Conservation (phyloP, 2,113 vertebrate species). For the Prochilodus magdalenae region DNA sequence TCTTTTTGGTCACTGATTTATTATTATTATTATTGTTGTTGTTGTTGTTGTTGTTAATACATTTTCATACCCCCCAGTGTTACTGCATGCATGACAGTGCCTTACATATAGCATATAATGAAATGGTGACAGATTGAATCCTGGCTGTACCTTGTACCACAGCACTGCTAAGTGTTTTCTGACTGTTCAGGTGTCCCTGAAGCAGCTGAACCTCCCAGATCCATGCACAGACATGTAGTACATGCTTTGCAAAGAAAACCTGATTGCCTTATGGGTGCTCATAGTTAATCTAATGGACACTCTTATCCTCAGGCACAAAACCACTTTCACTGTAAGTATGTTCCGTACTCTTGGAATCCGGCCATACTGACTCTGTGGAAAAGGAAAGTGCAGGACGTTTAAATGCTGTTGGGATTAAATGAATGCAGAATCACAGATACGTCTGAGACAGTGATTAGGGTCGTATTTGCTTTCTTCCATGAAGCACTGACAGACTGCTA, state of each 20-base stretch:
- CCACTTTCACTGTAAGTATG: neutral
- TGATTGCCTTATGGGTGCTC: neutral
- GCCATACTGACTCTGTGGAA: neutral
- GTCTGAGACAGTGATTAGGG: neutral
- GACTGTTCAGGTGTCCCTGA: neutral
- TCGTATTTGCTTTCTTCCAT: neutral
- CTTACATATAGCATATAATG: neutral
- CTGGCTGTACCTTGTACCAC: neutral
- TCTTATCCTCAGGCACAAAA: slow-evolving; percentile 3
- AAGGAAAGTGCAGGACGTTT: neutral
- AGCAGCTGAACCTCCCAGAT: neutral
- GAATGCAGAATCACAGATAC: neutral
- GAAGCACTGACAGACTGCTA: neutral
- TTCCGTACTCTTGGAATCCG: neutral
- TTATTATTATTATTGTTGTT: no score
- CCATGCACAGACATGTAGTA: neutral
- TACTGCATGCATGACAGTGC: neutral
- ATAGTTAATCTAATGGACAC: neutral
- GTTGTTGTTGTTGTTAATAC: no score
- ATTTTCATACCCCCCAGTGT: no score
- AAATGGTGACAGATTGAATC: neutral
- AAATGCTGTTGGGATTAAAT: no score
- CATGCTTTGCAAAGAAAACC: neutral
- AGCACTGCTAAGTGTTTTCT: neutral
- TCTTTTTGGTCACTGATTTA: no score